Evolutionary conservation across 92 coral and sea anemone species (phyloP).

Genomic region (Anthopleura xanthogrammica): DNA sequence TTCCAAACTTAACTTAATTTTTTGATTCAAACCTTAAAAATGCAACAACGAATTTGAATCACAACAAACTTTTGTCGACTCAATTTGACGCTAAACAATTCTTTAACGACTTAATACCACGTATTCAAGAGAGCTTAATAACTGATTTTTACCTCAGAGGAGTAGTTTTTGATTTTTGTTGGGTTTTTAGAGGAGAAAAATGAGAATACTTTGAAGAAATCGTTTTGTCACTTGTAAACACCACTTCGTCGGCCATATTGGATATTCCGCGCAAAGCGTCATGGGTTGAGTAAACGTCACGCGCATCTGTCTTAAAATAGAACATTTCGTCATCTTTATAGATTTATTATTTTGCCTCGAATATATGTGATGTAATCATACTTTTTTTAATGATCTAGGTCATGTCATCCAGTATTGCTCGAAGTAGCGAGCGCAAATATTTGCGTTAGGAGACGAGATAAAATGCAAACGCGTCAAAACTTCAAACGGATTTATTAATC

Average conservation of each 20-base stretch:
- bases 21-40: not conserved
- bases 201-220: not conserved
- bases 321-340: conserved; percentile 1
- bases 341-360: not conserved
- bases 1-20: not conserved
- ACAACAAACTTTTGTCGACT: conserved; percentile 1
- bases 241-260: conserved; percentile 21
- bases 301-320: conserved; percentile 1
- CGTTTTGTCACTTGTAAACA: not conserved
- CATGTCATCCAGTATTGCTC: too few relatives aligned
- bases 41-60: not conserved
- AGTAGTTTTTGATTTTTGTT: not conserved
- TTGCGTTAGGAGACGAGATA: too few relatives aligned
- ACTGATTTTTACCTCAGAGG: not conserved
- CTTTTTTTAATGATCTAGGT: too few relatives aligned
- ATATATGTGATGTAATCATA: too few relatives aligned
- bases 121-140: not conserved
- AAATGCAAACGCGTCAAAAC: too few relatives aligned
- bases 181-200: not conserved
- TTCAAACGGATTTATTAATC: too few relatives aligned
- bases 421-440: too few relatives aligned
- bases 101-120: not conserved
- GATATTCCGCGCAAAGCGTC: not conserved
- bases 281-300: not conserved
- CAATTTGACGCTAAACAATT: not conserved